Base-by-base conservation (phyloP, 2,888 invertebrate species). In the Selenia dentaria region DNA sequence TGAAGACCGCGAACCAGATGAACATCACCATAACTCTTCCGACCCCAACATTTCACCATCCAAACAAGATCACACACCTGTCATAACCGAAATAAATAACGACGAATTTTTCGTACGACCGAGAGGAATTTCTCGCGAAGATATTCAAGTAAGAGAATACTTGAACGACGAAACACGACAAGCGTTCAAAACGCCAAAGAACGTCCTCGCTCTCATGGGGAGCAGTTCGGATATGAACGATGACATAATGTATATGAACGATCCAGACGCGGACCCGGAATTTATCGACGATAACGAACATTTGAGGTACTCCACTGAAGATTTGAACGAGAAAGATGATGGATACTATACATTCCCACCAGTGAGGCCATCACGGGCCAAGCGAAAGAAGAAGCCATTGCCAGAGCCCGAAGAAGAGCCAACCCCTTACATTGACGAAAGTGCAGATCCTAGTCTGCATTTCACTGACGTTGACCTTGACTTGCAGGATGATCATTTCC, bases 81-180 rank as follows among this genome's bases (percentile, higher is more conserved):
- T 96, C 2, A 92, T 97, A 66, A 96, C 96, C 83, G 96, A 96
- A 87, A 95, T 96, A 57, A 94, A 96, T 72, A 95, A 96, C 28
- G 96, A 97, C 79, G 96, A 97, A 85, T 97, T 96, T 88, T 96
- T 96, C 76, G 90, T 96, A 51, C 92, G 96, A 59, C 95, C 95
- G 79, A 94, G 95, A 74, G 96, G 96, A 51, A 94, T 96, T 69
- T 96, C 96, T 55, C 94, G 94, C 68, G 96, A 96, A 79, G 94
- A 96, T 83, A 95, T 96, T 71, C 94, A 95, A 79, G 92, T 96
- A 46, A 94, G 95, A 49, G 93, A 94, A 76, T 96, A 95, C 69
- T 92, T 96, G 43, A 95, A 94, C 66, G 93, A 93, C 37, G 96
- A 96, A 83, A 95, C 96, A 59, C 92, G 95, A 59, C 95, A 96